A percentile compares a stretch with the other conserved stretches of the same genome.
Conservation (phyloP, 1,140 invertebrate genomes). For the Lysiphlebus fabarum region DNA sequence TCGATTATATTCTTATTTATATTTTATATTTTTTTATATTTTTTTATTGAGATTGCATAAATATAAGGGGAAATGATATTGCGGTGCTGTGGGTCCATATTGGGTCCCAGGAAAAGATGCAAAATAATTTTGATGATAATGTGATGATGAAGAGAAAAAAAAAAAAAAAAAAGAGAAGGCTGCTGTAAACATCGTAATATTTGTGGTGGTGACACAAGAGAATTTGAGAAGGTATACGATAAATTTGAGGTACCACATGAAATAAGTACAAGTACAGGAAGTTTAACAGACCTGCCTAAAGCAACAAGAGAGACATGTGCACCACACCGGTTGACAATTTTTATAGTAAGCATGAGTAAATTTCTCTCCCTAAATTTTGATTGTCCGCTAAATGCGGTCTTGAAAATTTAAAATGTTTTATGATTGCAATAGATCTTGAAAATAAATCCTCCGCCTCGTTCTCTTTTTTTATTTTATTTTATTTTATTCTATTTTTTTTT, state of each 20-base stretch:
- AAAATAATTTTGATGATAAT: conserved; percentile 9
- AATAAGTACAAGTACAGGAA: conserved; percentile 36
- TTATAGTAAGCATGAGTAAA: conserved; percentile 30
- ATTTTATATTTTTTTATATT: too few relatives aligned
- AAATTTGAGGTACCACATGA: conserved; percentile 6
- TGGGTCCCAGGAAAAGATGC: conserved; percentile 5
- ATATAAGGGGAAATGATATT: conserved; percentile 13
- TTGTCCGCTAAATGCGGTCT: conserved; percentile 8
- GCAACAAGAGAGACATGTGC: conserved; percentile 32
- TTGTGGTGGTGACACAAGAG: neutral
- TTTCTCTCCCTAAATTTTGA: neutral
- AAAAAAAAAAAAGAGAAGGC: neutral
- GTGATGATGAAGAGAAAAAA: conserved; percentile 8
- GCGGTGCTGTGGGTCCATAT: too few relatives aligned
- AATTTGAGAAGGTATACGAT: neutral
- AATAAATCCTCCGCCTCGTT: conserved; percentile 3
- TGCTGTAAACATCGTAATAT: too few relatives aligned
- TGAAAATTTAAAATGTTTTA: neutral
- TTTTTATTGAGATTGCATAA: conserved; percentile 9
- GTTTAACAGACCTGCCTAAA: conserved; percentile 40
- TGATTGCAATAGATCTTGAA: neutral
- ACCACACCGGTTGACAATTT: conserved; percentile 35
- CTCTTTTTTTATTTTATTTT: too few relatives aligned
- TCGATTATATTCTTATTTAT: too few relatives aligned
- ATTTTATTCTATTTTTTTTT: too few relatives aligned